Percentiles rank a stretch among this genome's conserved stretches.
Evolutionary conservation across 2,113 vertebrate genomes (phyloP).

Genomic region (Zapornia atra): DNA sequence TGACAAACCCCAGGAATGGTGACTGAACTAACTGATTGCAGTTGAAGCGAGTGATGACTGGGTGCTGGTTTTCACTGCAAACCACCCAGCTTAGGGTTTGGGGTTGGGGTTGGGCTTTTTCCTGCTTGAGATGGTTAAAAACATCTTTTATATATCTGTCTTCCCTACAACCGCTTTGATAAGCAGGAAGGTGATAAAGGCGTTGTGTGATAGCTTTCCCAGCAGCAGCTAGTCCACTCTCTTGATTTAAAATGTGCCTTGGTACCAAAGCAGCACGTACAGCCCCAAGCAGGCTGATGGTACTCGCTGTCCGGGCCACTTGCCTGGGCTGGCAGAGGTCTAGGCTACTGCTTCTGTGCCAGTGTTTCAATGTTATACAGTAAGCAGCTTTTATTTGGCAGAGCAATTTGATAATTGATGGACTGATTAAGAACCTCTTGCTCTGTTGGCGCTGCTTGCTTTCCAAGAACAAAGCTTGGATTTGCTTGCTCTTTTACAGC

Average conservation of each 20-base stretch:
- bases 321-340: neutral
- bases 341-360: neutral
- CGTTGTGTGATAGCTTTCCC: neutral
- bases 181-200: neutral
- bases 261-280: neutral
- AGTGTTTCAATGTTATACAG: neutral
- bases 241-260: neutral
- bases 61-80: neutral
- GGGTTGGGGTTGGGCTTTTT: neutral
- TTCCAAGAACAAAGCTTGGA: neutral
- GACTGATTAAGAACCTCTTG: neutral
- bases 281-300: neutral
- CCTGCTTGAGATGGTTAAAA: neutral
- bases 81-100: neutral
- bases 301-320: neutral
- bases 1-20: neutral
- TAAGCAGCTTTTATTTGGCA: neutral
- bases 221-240: neutral
- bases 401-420: neutral
- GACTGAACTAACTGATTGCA: neutral
- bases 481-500: neutral
- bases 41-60: neutral
- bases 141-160: neutral
- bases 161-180: neutral
- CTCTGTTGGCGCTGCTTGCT: neutral